A percentile compares a stretch with the other conserved stretches of the same genome.
These are phyloP conservation scores for Seriola quinqueradiata DNA, from an alignment of 2,113 vertebrate species.

Conservation along the genomic window DNA sequence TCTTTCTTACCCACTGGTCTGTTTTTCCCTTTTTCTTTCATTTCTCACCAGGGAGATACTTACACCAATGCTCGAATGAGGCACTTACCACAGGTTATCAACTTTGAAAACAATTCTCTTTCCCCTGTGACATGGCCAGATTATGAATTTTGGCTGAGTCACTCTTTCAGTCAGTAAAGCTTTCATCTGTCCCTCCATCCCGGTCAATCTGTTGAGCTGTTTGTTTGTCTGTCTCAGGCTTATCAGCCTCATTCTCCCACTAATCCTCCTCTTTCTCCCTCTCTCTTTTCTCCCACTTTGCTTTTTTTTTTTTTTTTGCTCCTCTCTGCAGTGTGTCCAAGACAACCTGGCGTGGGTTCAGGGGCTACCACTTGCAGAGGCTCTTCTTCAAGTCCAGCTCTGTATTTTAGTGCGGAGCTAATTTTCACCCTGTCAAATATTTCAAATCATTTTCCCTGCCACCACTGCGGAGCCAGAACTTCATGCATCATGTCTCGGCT, in stretches of 20 bases:
- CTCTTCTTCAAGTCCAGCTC: constrained; percentile 17
- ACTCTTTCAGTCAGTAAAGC: constrained; percentile 35
- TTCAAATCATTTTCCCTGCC: constrained; percentile 45
- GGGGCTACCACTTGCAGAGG: constrained; percentile 8
- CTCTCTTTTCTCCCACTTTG: constrained; percentile 7
- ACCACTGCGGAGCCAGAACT: constrained; percentile 28
- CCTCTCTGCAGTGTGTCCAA: constrained; percentile 26
- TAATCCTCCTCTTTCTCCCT: constrained; percentile 55
- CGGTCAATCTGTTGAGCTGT: constrained; percentile 72
- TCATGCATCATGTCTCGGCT: constrained; percentile 47
- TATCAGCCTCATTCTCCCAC: constrained; percentile 53
- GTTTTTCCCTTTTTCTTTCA: constrained; percentile 5
- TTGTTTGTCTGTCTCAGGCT: constrained; percentile 65
- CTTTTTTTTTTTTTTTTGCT: background rate
- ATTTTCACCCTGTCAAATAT: constrained; percentile 57
- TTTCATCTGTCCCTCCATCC: constrained; percentile 61
- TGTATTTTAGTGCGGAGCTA: constrained; percentile 41
- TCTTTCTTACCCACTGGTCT: background rate
- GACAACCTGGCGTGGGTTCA: constrained; percentile 24
- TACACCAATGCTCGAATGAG: constrained; percentile 31
- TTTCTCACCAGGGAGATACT: constrained; percentile 6
- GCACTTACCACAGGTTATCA: constrained; percentile 48
- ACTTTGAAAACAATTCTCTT: constrained; percentile 36
- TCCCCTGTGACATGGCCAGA: constrained; percentile 21
- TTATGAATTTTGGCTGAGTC: constrained; percentile 62